A percentile compares a stretch with the other conserved stretches of the same genome.
phyloP scores from a whole-genome alignment of 2,113 vertebrate genomes.

The Paramisgurnus dabryanus region DNA sequence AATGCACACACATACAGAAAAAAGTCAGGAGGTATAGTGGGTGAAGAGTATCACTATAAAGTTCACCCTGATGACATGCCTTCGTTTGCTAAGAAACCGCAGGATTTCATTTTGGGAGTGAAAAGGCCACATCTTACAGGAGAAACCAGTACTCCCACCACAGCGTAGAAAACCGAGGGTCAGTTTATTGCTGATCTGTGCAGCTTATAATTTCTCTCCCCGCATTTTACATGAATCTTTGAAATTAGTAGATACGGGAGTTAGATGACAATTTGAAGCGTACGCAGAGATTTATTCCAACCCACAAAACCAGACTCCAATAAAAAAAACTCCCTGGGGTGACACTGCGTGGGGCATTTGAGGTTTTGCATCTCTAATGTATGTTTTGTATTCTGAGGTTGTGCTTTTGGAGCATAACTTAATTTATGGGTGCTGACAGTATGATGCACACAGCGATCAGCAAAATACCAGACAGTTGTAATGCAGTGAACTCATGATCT shows the following conservation, averaged over 20 bases:
- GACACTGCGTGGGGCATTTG: slow-evolving; percentile 15
- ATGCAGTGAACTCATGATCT: not conserved
- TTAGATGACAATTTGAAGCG: slow-evolving; percentile 61
- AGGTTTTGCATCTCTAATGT: slow-evolving; percentile 41
- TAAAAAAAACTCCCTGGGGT: slow-evolving; percentile 61
- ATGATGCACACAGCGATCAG: slow-evolving; percentile 54
- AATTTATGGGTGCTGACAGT: slow-evolving; percentile 11
- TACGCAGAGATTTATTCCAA: slow-evolving; percentile 62
- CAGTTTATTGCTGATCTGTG: slow-evolving; percentile 71
- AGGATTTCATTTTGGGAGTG: slow-evolving; percentile 69
- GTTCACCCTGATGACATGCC: slow-evolving; percentile 73
- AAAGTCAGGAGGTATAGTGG: slow-evolving; percentile 69
- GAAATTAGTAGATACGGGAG: slow-evolving; percentile 69
- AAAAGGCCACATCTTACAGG: slow-evolving; percentile 75
- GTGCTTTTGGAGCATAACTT: slow-evolving; percentile 32
- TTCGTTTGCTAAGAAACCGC: slow-evolving; percentile 70
- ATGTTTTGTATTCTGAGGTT: slow-evolving; percentile 48
- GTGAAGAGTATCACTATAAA: slow-evolving; percentile 72
- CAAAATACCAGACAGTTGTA: slow-evolving; percentile 57
- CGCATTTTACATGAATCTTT: slow-evolving; percentile 68
- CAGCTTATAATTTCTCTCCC: slow-evolving; percentile 67
- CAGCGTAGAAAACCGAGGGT: slow-evolving; percentile 66
- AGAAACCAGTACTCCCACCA: slow-evolving; percentile 64
- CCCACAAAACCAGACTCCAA: slow-evolving; percentile 62
- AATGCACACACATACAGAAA: slow-evolving; percentile 61